Evolutionary conservation across 2,888 invertebrate genomes (phyloP).

Genomic region (Hoplodrina blanda): DNA sequence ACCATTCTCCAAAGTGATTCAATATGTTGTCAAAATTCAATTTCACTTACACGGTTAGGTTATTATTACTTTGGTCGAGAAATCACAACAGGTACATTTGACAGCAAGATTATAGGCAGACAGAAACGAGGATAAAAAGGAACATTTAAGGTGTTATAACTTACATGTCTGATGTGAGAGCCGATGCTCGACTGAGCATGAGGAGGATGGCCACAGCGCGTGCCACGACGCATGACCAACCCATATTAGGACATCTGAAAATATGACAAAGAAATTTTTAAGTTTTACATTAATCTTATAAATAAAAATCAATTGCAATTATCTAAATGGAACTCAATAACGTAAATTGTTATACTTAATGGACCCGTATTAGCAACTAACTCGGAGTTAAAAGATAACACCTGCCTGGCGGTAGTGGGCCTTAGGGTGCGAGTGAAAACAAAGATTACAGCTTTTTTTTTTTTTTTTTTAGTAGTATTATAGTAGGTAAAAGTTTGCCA

Average conservation of each 20-base stretch:
- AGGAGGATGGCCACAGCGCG: slow-evolving; percentile 92
- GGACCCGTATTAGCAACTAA: neutral
- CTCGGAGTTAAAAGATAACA: neutral
- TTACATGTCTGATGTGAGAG: slow-evolving; percentile 91
- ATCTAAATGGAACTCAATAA: no score
- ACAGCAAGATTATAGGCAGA: neutral
- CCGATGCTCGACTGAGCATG: slow-evolving; percentile 89
- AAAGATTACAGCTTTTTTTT: neutral
- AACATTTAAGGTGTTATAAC: slow-evolving; percentile 58
- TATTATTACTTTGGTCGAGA: slow-evolving; percentile 5
- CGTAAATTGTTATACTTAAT: neutral
- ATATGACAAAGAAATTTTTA: slow-evolving; percentile 20
- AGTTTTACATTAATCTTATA: neutral
- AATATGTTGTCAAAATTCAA: neutral
- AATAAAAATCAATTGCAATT: no score
- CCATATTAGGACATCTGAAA: slow-evolving; percentile 98
- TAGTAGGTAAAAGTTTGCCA: neutral
- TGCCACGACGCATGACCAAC: slow-evolving; percentile 96
- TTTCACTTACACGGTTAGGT: neutral
- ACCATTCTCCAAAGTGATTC: neutral
- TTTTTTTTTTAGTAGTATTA: no score
- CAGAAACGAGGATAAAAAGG: neutral
- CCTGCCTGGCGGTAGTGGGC: neutral
- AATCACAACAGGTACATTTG: neutral
- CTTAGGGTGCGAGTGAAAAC: neutral